Base-by-base conservation (phyloP, 1,140 invertebrate species). In the Brevipalpus yothersi region DNA sequence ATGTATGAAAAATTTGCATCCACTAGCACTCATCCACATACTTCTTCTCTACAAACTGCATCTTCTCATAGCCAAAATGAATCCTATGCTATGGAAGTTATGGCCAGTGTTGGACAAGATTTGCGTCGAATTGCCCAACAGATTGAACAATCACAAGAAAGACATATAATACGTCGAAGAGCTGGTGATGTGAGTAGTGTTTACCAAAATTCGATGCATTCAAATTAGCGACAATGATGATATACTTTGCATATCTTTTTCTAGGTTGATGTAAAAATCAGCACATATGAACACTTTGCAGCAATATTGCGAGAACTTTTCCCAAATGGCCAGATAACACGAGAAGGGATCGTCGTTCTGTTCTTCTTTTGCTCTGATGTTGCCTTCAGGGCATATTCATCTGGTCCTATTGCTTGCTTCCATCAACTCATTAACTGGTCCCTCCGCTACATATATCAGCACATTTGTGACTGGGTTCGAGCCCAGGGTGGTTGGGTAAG, bases 281-380 rank as follows among this genome's bases (percentile, higher is more conserved):
- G 21, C 5, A 19, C 49, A n/a, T 51, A n/a, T 17, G 49, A 51
- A 10, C n/a, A 19, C n/a, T 51, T n/a, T 19, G 21, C n/a, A 19
- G 49, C 49, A 19, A 51, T 51, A 19, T 19, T 51, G 9, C 12
- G n/a, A 8, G 62, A 62, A 60, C 41, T 63, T 21, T 61, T 61
- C 43, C 23, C 41, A 11, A 21, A 60, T 57, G 49, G 41, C 10
- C 49, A 19, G 9, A 57, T 72, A 21, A 72, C 69, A 15, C 66
- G 63, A 19, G 68, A 71, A 60, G 62, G 71, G 58, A 70, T 73
- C 54, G 63, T 73, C 12, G 68, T 71, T 5, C 57, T 73, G n/a
- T 72, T 73, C 59, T 72, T 68, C 63, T 73, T 73, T 64, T 72
- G 72, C 58, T 66, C 69, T n/a, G 72, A 73, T 61, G 62, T 73